Percentiles rank a stretch among this genome's conserved stretches.
These are phyloP conservation scores for Corythornis cristatus DNA, from an alignment of 2,113 vertebrate species.

Conservation along the genomic window DNA sequence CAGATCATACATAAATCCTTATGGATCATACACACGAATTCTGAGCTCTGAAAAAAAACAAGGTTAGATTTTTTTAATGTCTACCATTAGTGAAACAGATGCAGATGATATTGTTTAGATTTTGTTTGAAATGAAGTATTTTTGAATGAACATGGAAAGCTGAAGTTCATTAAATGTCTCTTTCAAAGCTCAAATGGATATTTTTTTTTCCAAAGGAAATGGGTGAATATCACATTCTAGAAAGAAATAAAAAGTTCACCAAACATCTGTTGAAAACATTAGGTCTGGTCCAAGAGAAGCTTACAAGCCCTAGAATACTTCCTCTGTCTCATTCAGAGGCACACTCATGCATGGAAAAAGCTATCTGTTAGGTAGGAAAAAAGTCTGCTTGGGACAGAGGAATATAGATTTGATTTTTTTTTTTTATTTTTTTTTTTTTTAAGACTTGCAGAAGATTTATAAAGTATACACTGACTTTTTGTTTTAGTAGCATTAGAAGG, in stretches of 20 bases:
- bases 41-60: background rate
- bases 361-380: background rate
- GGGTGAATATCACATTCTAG: background rate
- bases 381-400: background rate
- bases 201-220: background rate
- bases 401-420: too few relatives aligned
- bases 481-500: background rate
- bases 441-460: background rate
- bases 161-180: background rate
- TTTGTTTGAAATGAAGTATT: background rate
- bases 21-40: background rate
- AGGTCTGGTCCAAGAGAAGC: background rate
- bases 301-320: background rate
- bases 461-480: background rate
- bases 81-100: background rate
- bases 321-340: background rate
- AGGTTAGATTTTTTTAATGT: background rate
- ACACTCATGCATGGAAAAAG: background rate
- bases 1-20: background rate
- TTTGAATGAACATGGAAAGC: background rate
- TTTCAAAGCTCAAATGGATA: background rate
- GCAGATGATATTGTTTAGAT: background rate
- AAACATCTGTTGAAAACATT: conserved; percentile 45
- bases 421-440: too few relatives aligned
- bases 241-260: background rate